A percentile compares a stretch with the other conserved stretches of the same genome.
These are phyloP conservation scores for Syrrhaptes paradoxus DNA, from an alignment of 2,113 vertebrate genomes.

Conservation along the genomic window DNA sequence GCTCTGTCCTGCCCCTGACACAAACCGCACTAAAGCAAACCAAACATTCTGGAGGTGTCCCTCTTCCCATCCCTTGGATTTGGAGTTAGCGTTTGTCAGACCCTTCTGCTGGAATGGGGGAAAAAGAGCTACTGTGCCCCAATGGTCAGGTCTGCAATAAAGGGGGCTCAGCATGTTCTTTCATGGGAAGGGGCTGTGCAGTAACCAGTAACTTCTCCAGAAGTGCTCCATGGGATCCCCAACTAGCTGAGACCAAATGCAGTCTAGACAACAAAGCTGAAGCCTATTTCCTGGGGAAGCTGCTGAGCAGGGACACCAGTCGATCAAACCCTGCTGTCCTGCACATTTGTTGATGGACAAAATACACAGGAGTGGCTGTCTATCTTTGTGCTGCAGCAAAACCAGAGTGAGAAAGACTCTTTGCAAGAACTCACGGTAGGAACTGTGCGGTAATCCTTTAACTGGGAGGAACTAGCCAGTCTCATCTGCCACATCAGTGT, in stretches of 20 bases:
- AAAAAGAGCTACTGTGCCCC: not conserved
- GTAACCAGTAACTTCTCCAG: not conserved
- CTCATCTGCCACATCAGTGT: not conserved
- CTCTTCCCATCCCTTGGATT: not conserved
- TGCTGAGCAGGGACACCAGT: not conserved
- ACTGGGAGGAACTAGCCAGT: not conserved
- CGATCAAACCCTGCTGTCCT: not conserved
- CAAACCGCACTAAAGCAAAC: not conserved
- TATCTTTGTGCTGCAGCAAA: not conserved
- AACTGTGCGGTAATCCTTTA: not conserved
- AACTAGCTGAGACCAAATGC: accelerated
- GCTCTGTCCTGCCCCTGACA: not conserved
- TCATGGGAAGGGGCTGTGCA: not conserved
- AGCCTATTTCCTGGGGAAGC: not conserved
- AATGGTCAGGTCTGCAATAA: not conserved
- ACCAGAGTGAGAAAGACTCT: not conserved
- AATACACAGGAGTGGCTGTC: not conserved
- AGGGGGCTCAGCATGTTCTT: not conserved
- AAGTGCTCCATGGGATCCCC: not conserved
- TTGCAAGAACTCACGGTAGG: not conserved
- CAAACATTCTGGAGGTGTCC: not conserved
- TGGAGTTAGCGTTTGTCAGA: not conserved
- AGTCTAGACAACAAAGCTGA: not conserved
- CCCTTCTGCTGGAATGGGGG: not conserved
- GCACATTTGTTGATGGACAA: not conserved